Conservation (phyloP, 2,113 vertebrate genomes). For the Ailuropoda melanoleuca region DNA sequence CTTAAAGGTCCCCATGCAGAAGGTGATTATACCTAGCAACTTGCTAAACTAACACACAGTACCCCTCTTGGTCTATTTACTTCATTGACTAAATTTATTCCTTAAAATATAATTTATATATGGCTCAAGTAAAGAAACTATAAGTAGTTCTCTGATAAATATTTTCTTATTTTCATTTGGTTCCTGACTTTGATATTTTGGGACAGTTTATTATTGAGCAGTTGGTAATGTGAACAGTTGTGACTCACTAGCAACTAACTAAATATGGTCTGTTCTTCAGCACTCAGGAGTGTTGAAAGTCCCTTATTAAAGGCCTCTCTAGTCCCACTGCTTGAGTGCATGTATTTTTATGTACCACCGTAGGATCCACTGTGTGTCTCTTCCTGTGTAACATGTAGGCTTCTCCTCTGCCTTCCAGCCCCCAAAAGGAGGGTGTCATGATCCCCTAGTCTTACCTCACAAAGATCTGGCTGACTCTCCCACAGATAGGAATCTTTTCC, state of each 20-base stretch:
- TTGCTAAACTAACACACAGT: background rate
- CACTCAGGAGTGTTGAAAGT: background rate
- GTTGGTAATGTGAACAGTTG: background rate
- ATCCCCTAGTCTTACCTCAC: background rate
- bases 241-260: background rate
- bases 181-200: background rate
- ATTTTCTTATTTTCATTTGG: background rate
- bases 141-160: background rate
- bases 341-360: background rate
- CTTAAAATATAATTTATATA: background rate
- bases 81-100: background rate
- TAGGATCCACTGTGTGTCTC: background rate
- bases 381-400: fast-evolving
- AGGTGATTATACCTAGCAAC: background rate
- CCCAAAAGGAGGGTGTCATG: background rate
- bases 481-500: background rate
- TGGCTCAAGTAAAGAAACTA: background rate
- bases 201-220: background rate
- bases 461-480: background rate
- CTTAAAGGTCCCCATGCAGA: background rate
- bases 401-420: no score
- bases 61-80: background rate
- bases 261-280: background rate
- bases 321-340: fast-evolving
- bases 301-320: background rate